Evolutionary conservation across 2,888 invertebrate genomes (phyloP).

Genomic region (Polia nebulosa): DNA sequence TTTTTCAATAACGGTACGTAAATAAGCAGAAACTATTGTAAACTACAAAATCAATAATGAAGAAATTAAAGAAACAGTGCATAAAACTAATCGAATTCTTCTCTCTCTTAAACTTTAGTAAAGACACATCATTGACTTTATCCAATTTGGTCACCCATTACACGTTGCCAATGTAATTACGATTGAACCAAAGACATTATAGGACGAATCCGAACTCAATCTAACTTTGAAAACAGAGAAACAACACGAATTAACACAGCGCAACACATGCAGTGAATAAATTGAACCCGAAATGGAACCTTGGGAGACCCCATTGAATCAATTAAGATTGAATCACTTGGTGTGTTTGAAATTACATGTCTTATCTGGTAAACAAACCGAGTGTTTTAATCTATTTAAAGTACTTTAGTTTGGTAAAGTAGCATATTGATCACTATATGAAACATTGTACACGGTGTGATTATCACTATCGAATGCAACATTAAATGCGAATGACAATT

Average conservation of each 20-base stretch:
- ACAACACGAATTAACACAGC: constrained; percentile 32
- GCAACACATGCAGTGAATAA: neutral
- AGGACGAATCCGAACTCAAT: constrained; percentile 32
- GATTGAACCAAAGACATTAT: neutral
- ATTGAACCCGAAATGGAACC: constrained; percentile 32
- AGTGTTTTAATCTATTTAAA: neutral
- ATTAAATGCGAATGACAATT: neutral
- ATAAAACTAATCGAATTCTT: too few species aligned
- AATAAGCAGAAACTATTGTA: neutral
- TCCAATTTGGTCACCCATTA: neutral
- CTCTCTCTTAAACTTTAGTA: too few species aligned
- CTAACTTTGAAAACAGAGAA: constrained; percentile 43
- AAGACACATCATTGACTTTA: neutral
- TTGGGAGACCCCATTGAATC: constrained; percentile 5
- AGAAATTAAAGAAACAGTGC: too few species aligned
- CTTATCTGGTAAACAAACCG: neutral
- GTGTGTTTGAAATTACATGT: neutral
- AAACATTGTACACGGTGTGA: neutral
- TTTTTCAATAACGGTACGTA: neutral
- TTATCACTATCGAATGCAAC: neutral
- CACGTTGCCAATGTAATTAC: constrained; percentile 16
- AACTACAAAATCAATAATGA: neutral
- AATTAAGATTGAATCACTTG: constrained; percentile 16
- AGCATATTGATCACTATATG: neutral
- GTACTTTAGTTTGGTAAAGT: neutral